Evolutionary conservation across 2,113 vertebrate genomes (phyloP).

Genomic region (Benthochromis sp.): DNA sequence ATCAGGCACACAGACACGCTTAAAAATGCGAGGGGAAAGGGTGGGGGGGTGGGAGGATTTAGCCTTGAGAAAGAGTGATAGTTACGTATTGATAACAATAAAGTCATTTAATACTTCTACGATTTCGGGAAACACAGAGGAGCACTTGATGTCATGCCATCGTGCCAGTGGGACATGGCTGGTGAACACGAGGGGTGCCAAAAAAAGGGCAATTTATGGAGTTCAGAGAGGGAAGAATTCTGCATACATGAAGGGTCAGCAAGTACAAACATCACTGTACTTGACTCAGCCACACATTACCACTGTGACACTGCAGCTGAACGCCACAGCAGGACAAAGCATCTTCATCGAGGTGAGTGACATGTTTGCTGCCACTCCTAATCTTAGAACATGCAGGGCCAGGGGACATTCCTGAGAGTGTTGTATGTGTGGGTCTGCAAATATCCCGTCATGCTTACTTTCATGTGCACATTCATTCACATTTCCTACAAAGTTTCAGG

Average conservation of each 20-base stretch:
- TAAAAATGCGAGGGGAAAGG: background rate
- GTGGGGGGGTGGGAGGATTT: background rate
- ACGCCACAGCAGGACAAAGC: background rate
- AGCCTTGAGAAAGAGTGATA: background rate
- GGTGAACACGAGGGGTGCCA: background rate
- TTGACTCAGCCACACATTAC: background rate
- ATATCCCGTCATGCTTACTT: background rate
- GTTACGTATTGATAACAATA: background rate
- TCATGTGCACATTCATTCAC: background rate
- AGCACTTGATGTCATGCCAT: background rate
- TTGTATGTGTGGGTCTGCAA: background rate
- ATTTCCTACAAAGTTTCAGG: background rate
- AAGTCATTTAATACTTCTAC: background rate
- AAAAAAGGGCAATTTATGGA: background rate
- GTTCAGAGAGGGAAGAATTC: background rate
- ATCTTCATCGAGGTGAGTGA: slow-evolving; percentile 8
- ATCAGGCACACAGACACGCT: background rate
- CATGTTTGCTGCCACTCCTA: background rate
- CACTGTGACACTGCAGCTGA: background rate
- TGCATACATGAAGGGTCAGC: background rate
- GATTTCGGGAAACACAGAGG: background rate
- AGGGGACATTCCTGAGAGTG: background rate
- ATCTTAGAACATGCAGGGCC: background rate
- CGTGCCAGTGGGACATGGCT: background rate
- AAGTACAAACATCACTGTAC: fast-evolving